Evolutionary conservation across 2,113 vertebrate genomes (phyloP).

Genomic region (Heliornis fulica): DNA sequence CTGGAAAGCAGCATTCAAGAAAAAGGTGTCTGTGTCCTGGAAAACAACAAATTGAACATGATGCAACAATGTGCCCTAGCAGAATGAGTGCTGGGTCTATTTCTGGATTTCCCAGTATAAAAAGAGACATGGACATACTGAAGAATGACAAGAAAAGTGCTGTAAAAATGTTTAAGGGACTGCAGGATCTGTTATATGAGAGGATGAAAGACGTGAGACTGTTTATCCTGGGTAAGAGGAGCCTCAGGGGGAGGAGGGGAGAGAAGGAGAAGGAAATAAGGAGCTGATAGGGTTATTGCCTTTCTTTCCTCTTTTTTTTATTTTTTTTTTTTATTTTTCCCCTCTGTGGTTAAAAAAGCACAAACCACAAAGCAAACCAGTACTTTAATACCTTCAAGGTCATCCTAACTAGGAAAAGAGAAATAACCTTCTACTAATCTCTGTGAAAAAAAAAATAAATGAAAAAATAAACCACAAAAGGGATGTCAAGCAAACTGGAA

Average conservation of each 20-base stretch:
- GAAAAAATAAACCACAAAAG: not conserved
- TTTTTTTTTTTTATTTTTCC: not conserved
- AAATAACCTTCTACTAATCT: not conserved
- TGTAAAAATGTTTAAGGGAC: not conserved
- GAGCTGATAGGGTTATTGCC: not conserved
- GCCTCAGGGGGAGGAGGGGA: too few relatives aligned
- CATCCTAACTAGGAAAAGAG: not conserved
- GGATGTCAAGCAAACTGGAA: not conserved
- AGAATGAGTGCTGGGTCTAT: not conserved
- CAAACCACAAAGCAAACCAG: too few relatives aligned
- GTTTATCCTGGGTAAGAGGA: not conserved
- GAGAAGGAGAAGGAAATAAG: not conserved
- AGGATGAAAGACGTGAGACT: not conserved
- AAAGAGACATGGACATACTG: not conserved
- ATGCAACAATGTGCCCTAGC: not conserved
- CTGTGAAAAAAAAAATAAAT: not conserved
- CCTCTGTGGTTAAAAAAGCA: not conserved
- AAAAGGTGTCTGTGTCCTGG: fast-evolving
- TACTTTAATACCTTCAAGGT: not conserved
- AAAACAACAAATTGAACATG: not conserved
- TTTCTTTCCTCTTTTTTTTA: not conserved
- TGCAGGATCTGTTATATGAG: not conserved
- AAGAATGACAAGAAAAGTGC: fast-evolving
- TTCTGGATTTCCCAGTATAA: not conserved
- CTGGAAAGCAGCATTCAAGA: not conserved